Percentiles rank a stretch among this genome's conserved stretches.
phyloP scores from a whole-genome alignment of 2,888 invertebrate species.

The Acronicta leporina region DNA sequence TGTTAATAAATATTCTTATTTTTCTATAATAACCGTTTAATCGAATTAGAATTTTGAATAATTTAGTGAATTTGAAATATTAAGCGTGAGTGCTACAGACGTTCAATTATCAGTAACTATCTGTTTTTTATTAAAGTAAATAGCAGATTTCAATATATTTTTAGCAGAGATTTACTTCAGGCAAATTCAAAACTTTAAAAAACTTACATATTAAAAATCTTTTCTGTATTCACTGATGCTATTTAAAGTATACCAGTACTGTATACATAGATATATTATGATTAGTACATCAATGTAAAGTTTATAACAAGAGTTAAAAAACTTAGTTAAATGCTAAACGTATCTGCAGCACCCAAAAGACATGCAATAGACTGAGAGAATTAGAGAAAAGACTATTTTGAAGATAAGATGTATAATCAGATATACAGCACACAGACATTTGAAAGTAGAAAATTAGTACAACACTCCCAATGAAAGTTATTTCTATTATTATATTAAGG shows the following conservation, averaged over 20 bases:
- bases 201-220: no score
- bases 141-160: no score
- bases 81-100: conserved; percentile 64
- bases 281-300: no score
- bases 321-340: background rate
- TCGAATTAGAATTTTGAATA: conserved; percentile 31
- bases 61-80: conserved; percentile 39
- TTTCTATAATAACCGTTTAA: conserved; percentile 50
- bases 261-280: no score
- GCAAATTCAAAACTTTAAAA: no score
- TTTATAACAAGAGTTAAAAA: no score
- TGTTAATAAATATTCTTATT: conserved; percentile 73
- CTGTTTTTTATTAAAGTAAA: no score
- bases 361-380: conserved; percentile 77
- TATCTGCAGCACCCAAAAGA: conserved; percentile 64
- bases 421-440: conserved; percentile 86
- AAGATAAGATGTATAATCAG: conserved; percentile 45
- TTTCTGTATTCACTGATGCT: no score
- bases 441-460: conserved; percentile 44
- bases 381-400: conserved; percentile 59
- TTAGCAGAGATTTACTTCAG: no score
- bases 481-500: conserved; percentile 43
- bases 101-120: conserved; percentile 1
- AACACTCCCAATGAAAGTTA: conserved; percentile 33
- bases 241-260: no score